Conservation (phyloP, 1,140 invertebrate genomes). For the Meloidogyne floridensis region DNA sequence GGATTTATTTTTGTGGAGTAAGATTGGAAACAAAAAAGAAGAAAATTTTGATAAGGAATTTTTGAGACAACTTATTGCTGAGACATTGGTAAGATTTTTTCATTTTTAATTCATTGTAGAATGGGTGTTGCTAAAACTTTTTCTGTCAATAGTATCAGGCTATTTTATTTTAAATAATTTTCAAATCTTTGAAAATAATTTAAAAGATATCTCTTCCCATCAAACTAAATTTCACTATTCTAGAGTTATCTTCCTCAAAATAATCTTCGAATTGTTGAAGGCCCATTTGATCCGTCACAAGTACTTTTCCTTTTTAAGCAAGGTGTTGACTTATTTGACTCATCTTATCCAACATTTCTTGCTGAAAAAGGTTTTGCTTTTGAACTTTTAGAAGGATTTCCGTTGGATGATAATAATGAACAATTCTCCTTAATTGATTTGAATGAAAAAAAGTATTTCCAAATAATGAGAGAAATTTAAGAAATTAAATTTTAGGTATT, state of each 20-base stretch:
- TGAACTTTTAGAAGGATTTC: neutral
- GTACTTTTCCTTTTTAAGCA: slow-evolving; percentile 5
- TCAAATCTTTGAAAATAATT: no score
- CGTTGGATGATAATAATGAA: neutral
- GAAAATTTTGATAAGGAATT: neutral
- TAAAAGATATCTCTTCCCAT: no score
- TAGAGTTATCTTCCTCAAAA: neutral
- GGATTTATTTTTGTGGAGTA: neutral
- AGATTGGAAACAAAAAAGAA: neutral
- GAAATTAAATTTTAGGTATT: neutral
- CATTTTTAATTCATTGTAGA: no score
- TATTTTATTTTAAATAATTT: no score
- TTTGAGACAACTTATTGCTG: slow-evolving; percentile 6
- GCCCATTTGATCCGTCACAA: neutral
- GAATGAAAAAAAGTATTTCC: slow-evolving; percentile 1
- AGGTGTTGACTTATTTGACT: neutral
- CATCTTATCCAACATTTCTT: slow-evolving; percentile 2
- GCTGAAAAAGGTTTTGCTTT: neutral
- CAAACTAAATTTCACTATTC: neutral
- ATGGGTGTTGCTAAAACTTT: no score
- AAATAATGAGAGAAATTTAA: neutral
- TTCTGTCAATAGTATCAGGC: no score
- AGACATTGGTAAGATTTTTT: neutral
- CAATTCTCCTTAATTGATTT: neutral
- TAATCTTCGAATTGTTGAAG: neutral